These are phyloP conservation scores for Cyanocitta stelleri DNA, from an alignment of 2,113 vertebrate genomes.

Conservation along the genomic window DNA sequence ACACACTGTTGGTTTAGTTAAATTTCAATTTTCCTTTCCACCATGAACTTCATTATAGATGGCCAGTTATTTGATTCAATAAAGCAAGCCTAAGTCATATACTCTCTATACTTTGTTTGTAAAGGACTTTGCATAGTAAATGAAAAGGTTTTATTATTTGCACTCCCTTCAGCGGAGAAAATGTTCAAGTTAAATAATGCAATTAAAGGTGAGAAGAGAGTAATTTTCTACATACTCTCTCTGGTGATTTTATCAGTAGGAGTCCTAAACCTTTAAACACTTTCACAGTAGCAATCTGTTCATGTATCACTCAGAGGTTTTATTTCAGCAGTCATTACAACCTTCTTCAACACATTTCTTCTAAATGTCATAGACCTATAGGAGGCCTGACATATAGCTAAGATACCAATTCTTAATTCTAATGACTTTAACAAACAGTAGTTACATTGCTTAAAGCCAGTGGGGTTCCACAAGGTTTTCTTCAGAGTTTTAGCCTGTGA, in stretches of 20 bases:
- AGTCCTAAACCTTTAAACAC: slow-evolving; percentile 53
- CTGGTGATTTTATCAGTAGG: slow-evolving; percentile 38
- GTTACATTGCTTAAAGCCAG: not conserved
- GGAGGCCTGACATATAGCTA: slow-evolving; percentile 15
- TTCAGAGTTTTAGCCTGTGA: not conserved
- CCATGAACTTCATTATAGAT: not conserved
- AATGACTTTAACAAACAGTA: not conserved
- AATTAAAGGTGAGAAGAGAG: slow-evolving; percentile 63
- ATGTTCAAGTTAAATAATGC: slow-evolving; percentile 57
- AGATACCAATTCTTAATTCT: not conserved
- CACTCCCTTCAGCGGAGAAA: slow-evolving; percentile 7
- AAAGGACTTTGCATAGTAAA: slow-evolving; percentile 58
- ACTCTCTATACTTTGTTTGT: slow-evolving; percentile 34
- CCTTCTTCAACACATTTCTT: not conserved
- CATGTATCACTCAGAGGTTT: slow-evolving; percentile 15
- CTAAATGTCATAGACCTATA: not conserved
- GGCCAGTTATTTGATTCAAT: slow-evolving; percentile 3
- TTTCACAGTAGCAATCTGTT: slow-evolving; percentile 20
- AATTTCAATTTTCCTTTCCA: slow-evolving; percentile 8
- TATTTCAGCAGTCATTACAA: slow-evolving; percentile 42
- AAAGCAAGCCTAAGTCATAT: not conserved
- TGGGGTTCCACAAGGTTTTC: not conserved
- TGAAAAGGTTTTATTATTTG: slow-evolving; percentile 51
- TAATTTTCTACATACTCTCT: slow-evolving; percentile 52
- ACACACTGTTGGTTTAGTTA: not conserved